phyloP scores from a whole-genome alignment of 2,113 vertebrate species.

The Vidua macroura region DNA sequence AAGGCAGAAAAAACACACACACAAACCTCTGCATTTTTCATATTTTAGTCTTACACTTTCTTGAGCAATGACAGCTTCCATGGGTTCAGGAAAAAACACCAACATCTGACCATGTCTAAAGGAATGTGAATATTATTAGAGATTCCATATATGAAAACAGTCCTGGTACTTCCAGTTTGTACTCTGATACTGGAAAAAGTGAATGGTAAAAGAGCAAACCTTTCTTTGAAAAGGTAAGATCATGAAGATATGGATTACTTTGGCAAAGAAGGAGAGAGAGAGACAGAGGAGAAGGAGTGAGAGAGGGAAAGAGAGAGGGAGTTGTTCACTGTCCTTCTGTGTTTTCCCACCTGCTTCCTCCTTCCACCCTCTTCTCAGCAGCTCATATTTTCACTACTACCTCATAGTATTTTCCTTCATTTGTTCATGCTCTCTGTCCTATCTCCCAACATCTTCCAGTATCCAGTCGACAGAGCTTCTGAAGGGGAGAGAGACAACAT shows the following conservation, averaged over 20 bases:
- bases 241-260: neutral
- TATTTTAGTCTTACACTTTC: neutral
- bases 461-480: neutral
- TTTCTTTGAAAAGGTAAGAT: neutral
- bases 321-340: neutral
- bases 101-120: neutral
- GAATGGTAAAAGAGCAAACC: neutral
- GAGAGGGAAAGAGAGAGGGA: neutral
- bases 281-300: neutral
- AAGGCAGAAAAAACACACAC: neutral
- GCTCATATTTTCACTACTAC: neutral
- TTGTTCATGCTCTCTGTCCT: neutral
- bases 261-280: too few species aligned
- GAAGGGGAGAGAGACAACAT: neutral
- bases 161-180: neutral
- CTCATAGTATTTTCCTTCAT: neutral
- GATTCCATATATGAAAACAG: neutral
- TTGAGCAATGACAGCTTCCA: neutral
- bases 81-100: neutral
- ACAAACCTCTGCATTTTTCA: neutral
- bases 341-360: neutral
- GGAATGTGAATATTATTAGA: neutral
- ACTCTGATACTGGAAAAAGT: neutral
- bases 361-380: neutral
- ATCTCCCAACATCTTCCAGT: neutral